phyloP scores from a whole-genome alignment of 2,797 vertebrate genomes.

The Falco peregrinus region DNA sequence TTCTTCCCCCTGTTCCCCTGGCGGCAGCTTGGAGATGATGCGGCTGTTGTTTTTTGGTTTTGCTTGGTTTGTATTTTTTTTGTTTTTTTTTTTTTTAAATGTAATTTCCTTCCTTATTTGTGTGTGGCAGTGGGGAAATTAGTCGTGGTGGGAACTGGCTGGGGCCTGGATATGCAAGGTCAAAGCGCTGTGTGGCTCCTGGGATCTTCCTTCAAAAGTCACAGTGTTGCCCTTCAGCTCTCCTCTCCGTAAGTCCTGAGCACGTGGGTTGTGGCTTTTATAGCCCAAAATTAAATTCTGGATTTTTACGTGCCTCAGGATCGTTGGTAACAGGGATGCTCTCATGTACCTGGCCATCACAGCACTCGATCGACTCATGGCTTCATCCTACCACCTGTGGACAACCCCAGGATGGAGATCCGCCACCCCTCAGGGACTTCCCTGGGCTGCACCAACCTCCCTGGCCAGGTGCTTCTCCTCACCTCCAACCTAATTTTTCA shows the following conservation, averaged over 20 bases:
- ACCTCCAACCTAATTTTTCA: neutral
- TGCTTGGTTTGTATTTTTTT: too few relatives aligned
- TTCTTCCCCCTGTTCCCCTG: neutral
- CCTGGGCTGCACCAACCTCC: neutral
- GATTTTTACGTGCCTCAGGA: neutral
- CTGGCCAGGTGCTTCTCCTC: neutral
- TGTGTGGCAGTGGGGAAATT: fast-evolving
- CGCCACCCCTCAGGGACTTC: neutral
- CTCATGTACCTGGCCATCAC: fast-evolving
- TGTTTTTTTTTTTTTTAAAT: neutral
- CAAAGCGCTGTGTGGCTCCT: fast-evolving
- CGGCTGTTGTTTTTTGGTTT: neutral
- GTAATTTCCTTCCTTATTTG: constrained; percentile 2
- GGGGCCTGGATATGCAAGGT: neutral
- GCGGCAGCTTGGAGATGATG: constrained; percentile 9
- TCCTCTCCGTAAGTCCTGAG: neutral
- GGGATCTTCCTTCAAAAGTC: neutral
- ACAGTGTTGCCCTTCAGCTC: neutral
- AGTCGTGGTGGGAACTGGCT: fast-evolving
- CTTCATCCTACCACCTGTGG: fast-evolving
- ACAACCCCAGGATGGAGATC: neutral
- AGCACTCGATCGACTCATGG: fast-evolving
- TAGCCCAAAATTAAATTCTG: neutral
- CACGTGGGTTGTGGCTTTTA: neutral
- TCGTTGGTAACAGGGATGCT: neutral